phyloP scores from a whole-genome alignment of 2,797 vertebrate genomes.

The Phoeniculus purpureus region DNA sequence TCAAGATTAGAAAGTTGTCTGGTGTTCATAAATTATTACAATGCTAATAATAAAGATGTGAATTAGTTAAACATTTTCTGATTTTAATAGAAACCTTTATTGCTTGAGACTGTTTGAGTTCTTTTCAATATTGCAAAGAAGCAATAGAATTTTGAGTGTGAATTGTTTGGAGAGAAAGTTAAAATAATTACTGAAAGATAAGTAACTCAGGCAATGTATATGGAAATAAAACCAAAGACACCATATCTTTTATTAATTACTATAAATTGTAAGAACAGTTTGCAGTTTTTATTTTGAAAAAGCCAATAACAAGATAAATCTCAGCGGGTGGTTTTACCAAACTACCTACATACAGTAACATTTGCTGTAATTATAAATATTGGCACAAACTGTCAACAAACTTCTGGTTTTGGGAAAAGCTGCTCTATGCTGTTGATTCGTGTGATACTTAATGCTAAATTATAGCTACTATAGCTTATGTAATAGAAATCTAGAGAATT shows the following conservation, averaged over 20 bases:
- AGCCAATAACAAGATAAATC: background rate
- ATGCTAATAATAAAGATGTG: background rate
- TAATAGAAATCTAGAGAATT: background rate
- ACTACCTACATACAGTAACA: background rate
- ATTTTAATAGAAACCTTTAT: background rate
- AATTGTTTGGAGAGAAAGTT: background rate
- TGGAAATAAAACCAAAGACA: background rate
- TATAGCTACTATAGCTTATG: background rate
- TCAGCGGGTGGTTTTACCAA: background rate
- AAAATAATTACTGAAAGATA: background rate
- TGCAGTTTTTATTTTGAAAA: background rate
- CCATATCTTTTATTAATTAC: background rate
- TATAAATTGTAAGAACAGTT: background rate
- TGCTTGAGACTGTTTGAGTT: background rate
- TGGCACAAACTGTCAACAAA: background rate
- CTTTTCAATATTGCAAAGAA: background rate
- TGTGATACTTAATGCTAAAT: background rate
- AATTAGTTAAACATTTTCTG: background rate
- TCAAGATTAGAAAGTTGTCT: background rate
- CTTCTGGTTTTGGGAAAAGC: background rate
- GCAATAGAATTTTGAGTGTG: background rate
- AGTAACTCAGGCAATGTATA: background rate
- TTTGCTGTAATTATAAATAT: background rate
- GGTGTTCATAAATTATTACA: background rate
- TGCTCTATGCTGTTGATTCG: background rate